phyloP scores from a whole-genome alignment of 1,140 invertebrate genomes.

The Drosophila pandora region DNA sequence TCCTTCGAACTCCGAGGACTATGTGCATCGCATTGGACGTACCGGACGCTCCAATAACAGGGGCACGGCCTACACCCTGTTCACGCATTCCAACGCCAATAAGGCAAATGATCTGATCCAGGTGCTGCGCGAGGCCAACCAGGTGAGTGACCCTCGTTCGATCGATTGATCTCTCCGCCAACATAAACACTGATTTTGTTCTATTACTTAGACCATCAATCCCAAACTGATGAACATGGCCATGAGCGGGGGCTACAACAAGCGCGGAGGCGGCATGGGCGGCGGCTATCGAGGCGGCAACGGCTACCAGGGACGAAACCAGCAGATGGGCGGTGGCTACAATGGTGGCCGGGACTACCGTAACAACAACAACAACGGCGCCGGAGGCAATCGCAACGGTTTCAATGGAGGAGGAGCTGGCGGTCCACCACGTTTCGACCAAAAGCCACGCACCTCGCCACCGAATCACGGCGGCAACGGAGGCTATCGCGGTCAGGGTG shows the following conservation, averaged over 20 bases:
- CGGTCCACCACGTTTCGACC: slow-evolving; percentile 58
- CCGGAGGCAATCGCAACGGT: slow-evolving; percentile 46
- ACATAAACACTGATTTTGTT: not conserved
- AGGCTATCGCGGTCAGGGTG: slow-evolving; percentile 53
- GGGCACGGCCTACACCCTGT: slow-evolving; percentile 99
- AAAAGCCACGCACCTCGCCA: slow-evolving; percentile 64
- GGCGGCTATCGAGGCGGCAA: slow-evolving; percentile 58
- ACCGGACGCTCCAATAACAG: slow-evolving; percentile 96
- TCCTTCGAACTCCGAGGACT: slow-evolving; percentile 99
- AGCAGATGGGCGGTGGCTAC: slow-evolving; percentile 60
- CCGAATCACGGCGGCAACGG: slow-evolving; percentile 40
- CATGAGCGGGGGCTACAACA: slow-evolving; percentile 83
- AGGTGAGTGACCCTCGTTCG: slow-evolving; percentile 85
- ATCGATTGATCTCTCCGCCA: not conserved
- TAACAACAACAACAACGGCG: slow-evolving; percentile 58
- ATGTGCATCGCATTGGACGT: slow-evolving; percentile 99
- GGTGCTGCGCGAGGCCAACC: slow-evolving; percentile 97
- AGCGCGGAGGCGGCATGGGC: slow-evolving; percentile 56
- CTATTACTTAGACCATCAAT: slow-evolving; percentile 84
- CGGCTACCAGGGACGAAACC: slow-evolving; percentile 70
- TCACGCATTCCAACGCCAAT: slow-evolving; percentile 95
- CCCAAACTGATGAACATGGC: slow-evolving; percentile 86
- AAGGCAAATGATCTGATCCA: slow-evolving; percentile 96
- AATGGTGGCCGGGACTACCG: slow-evolving; percentile 57
- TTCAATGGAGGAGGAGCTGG: slow-evolving; percentile 43